A percentile compares a stretch with the other conserved stretches of the same genome.
Conservation (phyloP, 2,797 vertebrate genomes). For the Peromyscus melanophrys region DNA sequence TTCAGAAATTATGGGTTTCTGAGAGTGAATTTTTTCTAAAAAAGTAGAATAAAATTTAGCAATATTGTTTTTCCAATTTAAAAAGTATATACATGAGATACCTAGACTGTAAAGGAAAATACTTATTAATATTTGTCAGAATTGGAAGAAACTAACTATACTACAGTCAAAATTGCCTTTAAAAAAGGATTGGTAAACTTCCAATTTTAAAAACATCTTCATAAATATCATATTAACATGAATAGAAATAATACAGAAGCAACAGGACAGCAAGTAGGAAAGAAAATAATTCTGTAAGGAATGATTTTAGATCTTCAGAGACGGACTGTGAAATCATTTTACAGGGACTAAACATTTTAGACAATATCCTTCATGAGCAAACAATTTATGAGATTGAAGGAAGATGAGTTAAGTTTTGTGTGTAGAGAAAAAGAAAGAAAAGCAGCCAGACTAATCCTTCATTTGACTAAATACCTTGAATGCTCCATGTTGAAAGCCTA, state of each 20-base stretch:
- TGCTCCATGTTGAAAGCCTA: neutral
- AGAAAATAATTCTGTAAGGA: neutral
- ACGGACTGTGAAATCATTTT: neutral
- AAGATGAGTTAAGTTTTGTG: neutral
- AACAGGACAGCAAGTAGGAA: neutral
- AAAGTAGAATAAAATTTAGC: slow-evolving; percentile 23
- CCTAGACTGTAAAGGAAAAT: neutral
- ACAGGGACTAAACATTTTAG: neutral
- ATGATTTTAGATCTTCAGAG: slow-evolving; percentile 23
- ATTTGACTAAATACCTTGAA: neutral
- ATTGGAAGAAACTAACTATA: neutral
- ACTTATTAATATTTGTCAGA: neutral
- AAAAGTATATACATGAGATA: neutral
- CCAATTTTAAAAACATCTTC: neutral
- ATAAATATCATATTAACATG: neutral
- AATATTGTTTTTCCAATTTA: neutral
- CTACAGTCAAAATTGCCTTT: neutral
- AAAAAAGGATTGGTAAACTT: neutral
- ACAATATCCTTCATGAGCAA: neutral
- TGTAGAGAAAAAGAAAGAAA: neutral
- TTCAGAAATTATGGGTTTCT: neutral
- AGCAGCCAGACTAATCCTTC: neutral
- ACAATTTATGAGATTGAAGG: neutral
- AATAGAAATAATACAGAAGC: neutral
- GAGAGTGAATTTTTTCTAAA: neutral